Evolutionary conservation across 1,140 invertebrate species (phyloP), one percentile per base, ranked within the genome.

Genomic region (Magallana gigas): DNA sequence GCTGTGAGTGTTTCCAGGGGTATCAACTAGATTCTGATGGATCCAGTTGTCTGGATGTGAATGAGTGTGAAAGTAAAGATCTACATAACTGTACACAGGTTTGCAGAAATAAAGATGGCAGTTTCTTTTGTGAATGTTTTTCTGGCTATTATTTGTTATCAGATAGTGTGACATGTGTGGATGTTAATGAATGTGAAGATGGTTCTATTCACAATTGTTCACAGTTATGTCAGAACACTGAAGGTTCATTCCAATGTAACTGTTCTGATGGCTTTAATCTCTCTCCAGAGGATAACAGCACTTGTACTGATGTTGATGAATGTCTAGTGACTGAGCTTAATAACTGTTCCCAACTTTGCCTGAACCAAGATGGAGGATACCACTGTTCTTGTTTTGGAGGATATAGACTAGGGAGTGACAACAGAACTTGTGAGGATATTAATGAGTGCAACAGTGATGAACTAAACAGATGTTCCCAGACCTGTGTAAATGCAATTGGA

Each of bases 321-420:
- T 83, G 81, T 83, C 18, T 29, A 12, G 6, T 18, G 4, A 7
- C 57, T 4, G 18, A 60, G 59, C 29, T 18, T 3, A 68, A 68
- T 36, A 56, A 68, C 59, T 85, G 84, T 48, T 64, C 84, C 11
- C 59, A 85, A 11, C 62, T 12, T 12, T 85, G 84, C 64, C 6
- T 29, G 12, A 85, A 85, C n/a, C 48, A n/a, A 82, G n/a, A 48
- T 82, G 80, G 80, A 57, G 18, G 29, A 6, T 82, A 12, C 57
- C 7, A n/a, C 48, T 85, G 84, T 85, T 14, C 7, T 14, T 85
- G 84, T 62, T 18, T 29, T 4, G 18, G n/a, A 14, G 84, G 84
- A 85, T 85, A 58, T 68, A 12, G n/a, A n/a, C 84, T 85, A 4
- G 59, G 36, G 9, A n/a, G 29, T 8, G 59, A 85, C 29, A 29